Base-by-base conservation (phyloP, 2,888 invertebrate species). In the Hybos culiciformis region DNA sequence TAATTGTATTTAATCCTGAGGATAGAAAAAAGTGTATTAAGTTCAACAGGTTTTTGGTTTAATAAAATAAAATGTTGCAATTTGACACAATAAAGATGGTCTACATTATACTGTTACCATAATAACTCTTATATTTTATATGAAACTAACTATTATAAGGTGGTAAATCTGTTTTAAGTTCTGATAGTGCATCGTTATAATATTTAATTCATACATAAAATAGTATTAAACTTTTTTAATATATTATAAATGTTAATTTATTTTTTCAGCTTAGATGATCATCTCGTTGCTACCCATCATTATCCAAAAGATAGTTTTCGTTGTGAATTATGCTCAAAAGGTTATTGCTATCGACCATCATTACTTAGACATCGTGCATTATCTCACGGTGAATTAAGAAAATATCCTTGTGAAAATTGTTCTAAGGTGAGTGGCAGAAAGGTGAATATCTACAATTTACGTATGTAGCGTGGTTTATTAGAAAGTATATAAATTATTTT, bases 351-450 rank as follows among this genome's bases (percentile, higher is more conserved):
- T 72, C 77, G 85, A 37, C 81, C 84, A 0, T 73, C 86, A 49
- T 70, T 91, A 42, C 76, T 86, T 47, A 77, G 85, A 39, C 93
- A 93, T 66, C 80, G 85, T 44, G 82, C 85, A 3, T 70, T 83
- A 38, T 76, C 77, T 32, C 87, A 88, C 66, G 83, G 86, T 20
- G 82, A 84, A 61, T 76, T 81, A 46, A 76, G 86, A 54, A 84
- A 85, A 60, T 93, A 90, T 67, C 82, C 85, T 50, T 94, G 94
- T 69, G 93, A 94, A 63, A 91, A 92, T 63, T 90, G 88, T 61
- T 75, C 82, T 51, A 86, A 84, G 78, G 83, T 84, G 68, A 69
- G 71, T 60, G 42, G 8, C n/a, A 40, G 36, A 18, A 17, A 44
- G 44, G 44, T 44, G 44, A 44, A 40, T 44, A 34, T 36, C 17